phyloP scores from a whole-genome alignment of 1,140 invertebrate species.

The Ceratosolen fusciceps region DNA sequence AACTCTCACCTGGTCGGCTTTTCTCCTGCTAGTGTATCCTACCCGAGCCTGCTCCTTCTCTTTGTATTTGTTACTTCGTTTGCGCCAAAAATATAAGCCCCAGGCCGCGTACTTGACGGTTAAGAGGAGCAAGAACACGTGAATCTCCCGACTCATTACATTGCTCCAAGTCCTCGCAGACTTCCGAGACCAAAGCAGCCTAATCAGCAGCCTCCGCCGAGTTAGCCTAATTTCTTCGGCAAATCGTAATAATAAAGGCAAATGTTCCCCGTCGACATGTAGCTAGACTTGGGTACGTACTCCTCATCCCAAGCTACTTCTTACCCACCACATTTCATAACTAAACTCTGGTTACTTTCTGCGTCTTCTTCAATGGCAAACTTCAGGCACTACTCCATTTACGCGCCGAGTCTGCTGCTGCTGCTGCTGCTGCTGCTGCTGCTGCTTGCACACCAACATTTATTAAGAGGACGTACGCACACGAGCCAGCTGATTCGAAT shows the following conservation, averaged over 20 bases:
- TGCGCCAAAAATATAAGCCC: constrained; percentile 50
- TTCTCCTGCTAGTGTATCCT: background rate
- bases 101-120: constrained; percentile 53
- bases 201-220: too few species aligned
- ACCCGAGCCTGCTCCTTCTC: background rate
- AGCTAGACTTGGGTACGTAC: background rate
- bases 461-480: too few species aligned
- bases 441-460: too few species aligned
- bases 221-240: too few species aligned
- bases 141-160: constrained; percentile 26
- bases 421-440: too few species aligned
- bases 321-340: background rate
- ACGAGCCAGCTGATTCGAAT: too few species aligned
- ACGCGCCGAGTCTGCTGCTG: too few species aligned
- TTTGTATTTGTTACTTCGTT: background rate
- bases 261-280: background rate
- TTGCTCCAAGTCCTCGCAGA: background rate
- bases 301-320: background rate
- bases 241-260: too few species aligned
- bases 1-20: background rate
- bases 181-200: too few species aligned
- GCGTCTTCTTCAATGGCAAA: too few species aligned
- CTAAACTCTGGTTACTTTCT: background rate
- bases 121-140: constrained; percentile 36
- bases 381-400: too few species aligned